phyloP scores from a whole-genome alignment of 2,113 vertebrate species.

The Fukomys damarensis region DNA sequence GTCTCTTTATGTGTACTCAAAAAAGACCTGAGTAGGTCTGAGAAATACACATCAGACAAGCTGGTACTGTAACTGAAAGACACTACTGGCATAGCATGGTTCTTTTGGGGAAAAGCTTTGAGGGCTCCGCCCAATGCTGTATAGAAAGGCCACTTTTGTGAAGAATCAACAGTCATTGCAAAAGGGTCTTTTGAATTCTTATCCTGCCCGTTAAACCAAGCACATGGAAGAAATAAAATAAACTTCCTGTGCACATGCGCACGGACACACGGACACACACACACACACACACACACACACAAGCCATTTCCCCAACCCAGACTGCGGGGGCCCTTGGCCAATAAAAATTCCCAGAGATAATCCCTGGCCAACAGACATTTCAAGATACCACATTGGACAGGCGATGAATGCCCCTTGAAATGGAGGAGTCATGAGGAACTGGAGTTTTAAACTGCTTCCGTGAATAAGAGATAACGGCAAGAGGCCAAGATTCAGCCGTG shows the following conservation, averaged over 20 bases:
- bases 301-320: not conserved
- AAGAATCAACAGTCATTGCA: not conserved
- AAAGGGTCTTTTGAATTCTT: not conserved
- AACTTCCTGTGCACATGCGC: not conserved
- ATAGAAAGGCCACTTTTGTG: not conserved
- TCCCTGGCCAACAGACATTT: not conserved
- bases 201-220: not conserved
- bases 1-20: not conserved
- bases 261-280: too few relatives aligned
- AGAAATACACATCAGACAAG: not conserved
- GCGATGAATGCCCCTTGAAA: not conserved
- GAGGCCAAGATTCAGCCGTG: not conserved
- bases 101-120: not conserved
- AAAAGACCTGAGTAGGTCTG: not conserved
- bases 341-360: not conserved
- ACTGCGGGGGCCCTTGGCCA: not conserved
- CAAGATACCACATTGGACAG: not conserved
- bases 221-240: not conserved
- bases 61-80: not conserved
- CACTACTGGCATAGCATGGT: too few relatives aligned
- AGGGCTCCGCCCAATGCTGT: not conserved
- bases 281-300: not conserved
- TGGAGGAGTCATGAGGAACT: not conserved
- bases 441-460: not conserved
- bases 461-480: accelerated